These are phyloP conservation scores for Platichthys stellatus DNA, from an alignment of 2,113 vertebrate species.

Conservation along the genomic window DNA sequence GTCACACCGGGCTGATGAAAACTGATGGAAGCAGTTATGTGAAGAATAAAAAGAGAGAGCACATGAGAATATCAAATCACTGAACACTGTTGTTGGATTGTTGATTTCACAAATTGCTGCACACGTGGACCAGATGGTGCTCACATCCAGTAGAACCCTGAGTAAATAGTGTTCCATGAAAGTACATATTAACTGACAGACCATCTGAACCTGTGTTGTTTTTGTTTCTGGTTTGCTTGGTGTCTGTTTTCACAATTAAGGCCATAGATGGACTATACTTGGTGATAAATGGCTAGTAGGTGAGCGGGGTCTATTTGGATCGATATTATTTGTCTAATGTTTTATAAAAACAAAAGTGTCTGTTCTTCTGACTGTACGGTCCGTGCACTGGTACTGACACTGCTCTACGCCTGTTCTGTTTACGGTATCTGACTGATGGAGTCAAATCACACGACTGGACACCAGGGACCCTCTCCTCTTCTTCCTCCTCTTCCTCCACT, in stretches of 20 bases:
- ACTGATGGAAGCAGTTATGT: slow-evolving; percentile 2
- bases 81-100: background rate
- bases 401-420: slow-evolving; percentile 8
- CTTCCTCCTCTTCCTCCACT: background rate
- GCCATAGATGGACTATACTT: no score
- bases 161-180: background rate
- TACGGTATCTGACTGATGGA: slow-evolving; percentile 38
- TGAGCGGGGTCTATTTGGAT: no score
- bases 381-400: background rate
- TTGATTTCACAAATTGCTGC: no score
- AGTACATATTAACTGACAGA: background rate
- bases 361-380: background rate
- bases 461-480: slow-evolving; percentile 26
- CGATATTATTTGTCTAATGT: no score
- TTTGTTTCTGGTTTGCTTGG: no score
- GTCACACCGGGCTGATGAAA: background rate
- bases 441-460: slow-evolving; percentile 61
- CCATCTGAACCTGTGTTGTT: no score
- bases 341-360: background rate
- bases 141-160: no score
- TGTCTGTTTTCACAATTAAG: no score
- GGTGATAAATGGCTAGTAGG: no score
- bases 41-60: background rate
- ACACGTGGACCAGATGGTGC: no score
- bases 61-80: background rate